Evolutionary conservation across 2,888 invertebrate genomes (phyloP).

Genomic region (Leucania comma): DNA sequence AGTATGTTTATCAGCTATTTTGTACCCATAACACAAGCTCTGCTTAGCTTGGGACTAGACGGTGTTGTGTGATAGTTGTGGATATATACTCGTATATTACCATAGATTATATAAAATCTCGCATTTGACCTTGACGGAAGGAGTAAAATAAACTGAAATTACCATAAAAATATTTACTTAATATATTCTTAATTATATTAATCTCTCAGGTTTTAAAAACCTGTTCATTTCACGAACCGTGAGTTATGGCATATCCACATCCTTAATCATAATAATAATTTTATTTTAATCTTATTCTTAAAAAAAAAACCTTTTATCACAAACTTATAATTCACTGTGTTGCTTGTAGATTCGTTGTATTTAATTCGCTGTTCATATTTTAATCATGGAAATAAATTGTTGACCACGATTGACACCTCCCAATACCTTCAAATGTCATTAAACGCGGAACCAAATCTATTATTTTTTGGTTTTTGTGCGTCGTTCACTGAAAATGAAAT

Average conservation of each 20-base stretch:
- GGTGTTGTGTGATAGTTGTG: no score
- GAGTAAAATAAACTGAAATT: conserved; percentile 1
- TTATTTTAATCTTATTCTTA: conserved; percentile 10
- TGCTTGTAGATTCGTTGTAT: neutral
- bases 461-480: no score
- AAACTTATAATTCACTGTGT: neutral
- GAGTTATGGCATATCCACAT: conserved; percentile 3
- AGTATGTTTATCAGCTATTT: no score
- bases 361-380: neutral
- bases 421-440: no score
- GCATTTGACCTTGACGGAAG: neutral
- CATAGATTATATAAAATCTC: no score
- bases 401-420: no score
- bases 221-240: conserved; percentile 8
- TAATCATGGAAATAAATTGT: neutral
- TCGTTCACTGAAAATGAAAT: no score
- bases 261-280: neutral
- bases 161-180: neutral
- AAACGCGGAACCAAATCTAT: neutral
- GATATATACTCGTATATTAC: no score
- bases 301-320: neutral
- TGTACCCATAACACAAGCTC: no score
- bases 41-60: no score
- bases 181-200: conserved; percentile 28
- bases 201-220: conserved; percentile 34